Conservation (phyloP, 2,888 invertebrate species). For the Limnephilus lunatus region DNA sequence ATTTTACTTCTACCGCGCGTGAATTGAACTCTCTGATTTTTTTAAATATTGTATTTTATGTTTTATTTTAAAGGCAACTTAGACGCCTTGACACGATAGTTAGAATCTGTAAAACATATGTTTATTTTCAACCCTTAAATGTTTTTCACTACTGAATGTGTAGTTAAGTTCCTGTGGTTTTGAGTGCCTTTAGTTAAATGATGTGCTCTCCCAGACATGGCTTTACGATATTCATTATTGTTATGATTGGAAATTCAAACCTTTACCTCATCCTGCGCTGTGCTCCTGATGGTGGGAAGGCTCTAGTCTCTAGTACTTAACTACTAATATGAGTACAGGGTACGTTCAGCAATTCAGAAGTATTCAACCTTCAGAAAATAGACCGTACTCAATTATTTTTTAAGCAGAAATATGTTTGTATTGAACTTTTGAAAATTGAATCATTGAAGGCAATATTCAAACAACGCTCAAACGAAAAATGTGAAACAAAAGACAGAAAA, state of each 20-base stretch:
- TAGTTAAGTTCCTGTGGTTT: not conserved
- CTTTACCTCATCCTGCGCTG: conserved; percentile 34
- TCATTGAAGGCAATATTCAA: too few relatives aligned
- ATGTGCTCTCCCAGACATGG: conserved; percentile 16
- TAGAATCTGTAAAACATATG: not conserved
- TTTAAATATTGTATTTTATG: too few relatives aligned
- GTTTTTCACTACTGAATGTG: not conserved
- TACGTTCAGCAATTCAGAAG: not conserved
- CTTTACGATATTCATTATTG: conserved; percentile 39
- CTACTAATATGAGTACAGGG: not conserved
- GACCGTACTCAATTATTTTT: not conserved
- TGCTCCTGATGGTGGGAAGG: conserved; percentile 25
- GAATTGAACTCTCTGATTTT: too few relatives aligned
- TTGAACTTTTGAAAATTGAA: too few relatives aligned
- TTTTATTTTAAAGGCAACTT: not conserved
- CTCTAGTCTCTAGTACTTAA: conserved; percentile 14
- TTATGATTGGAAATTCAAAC: conserved; percentile 40
- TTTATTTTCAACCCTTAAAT: not conserved
- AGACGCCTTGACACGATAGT: not conserved
- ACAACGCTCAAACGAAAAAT: too few relatives aligned
- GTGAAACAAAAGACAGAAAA: too few relatives aligned
- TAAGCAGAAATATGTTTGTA: too few relatives aligned
- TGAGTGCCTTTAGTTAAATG: not conserved
- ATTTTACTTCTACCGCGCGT: too few relatives aligned
- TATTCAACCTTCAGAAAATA: not conserved